A percentile compares a stretch with the other conserved stretches of the same genome.
These are phyloP conservation scores for Antennarius maculatus DNA, from an alignment of 2,797 vertebrate species.

Conservation along the genomic window DNA sequence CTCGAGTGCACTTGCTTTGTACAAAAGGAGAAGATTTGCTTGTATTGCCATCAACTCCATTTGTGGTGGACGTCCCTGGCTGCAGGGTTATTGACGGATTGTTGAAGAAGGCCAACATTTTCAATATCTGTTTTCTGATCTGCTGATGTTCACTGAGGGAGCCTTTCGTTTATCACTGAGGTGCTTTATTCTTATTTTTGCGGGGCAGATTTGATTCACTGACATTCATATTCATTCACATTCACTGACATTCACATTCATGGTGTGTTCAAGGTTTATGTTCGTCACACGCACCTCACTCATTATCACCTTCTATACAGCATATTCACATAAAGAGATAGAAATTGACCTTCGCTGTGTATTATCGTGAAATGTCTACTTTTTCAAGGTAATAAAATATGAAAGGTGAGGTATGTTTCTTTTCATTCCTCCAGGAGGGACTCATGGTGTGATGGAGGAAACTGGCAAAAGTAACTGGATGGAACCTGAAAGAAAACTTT, in stretches of 20 bases:
- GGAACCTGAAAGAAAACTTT: too few species aligned
- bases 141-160: slow-evolving; percentile 33
- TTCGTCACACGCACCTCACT: background rate
- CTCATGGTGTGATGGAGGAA: too few species aligned
- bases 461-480: too few species aligned
- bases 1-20: slow-evolving; percentile 69
- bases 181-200: slow-evolving; percentile 10
- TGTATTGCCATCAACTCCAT: slow-evolving; percentile 74
- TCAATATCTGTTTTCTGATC: slow-evolving; percentile 25
- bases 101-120: slow-evolving; percentile 43
- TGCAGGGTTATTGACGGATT: slow-evolving; percentile 61
- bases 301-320: background rate
- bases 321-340: background rate
- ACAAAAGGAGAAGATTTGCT: slow-evolving; percentile 74
- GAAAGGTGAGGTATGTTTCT: too few species aligned
- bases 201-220: slow-evolving; percentile 3
- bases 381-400: too few species aligned
- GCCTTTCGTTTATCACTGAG: slow-evolving; percentile 3
- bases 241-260: background rate
- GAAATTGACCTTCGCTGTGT: background rate
- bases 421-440: too few species aligned
- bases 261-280: background rate
- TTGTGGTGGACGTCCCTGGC: slow-evolving; percentile 55
- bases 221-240: background rate
- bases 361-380: too few species aligned